Evolutionary conservation across 2,113 vertebrate species (phyloP), one percentile per base, ranked within the genome.

Genomic region (Ctenodactylus gundi): DNA sequence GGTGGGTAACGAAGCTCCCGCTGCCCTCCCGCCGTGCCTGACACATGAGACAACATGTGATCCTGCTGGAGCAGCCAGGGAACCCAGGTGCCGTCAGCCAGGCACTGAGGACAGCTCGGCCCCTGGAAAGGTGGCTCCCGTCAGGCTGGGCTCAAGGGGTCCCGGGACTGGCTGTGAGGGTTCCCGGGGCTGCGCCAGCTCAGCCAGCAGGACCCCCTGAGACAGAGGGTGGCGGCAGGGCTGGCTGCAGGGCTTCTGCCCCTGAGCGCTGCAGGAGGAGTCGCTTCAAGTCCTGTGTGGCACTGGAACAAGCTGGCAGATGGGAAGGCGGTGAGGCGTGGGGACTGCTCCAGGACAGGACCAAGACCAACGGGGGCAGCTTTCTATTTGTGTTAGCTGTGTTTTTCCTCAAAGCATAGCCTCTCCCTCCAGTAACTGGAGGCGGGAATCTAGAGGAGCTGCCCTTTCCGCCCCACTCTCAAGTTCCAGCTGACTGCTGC

Each of bases 11-110:
- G n/a, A 75, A 82, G 76, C 92, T 78, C 68, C n/a, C 8, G 27
- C 29, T 39, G 88, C 10, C 46, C 34, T 34, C 67, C 60, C 29
- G n/a, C 80, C 0, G 0, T 27, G 18, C 83, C 93, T 96, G 75
- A 96, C 95, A 82, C 78, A 95, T 84, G 94, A 97, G 67, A 58
- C 0, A 73, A 90, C 55, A 95, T 92, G 96, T 64, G 64, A 86
- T 94, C 75, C 88, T 92, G 27, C 51, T 67, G 0, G 8, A 0
- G 0, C 62, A 58, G 67, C 25, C 5, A 15, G 41, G 60, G 76
- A 81, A 53, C 41, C 36, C 73, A 76, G 73, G 41, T 36, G 17
- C 3, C 17, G 60, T 23, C 46, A 90, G 73, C 51, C 14, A 4
- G 0, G 0, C 29, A 23, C 21, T 55, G 14, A 58, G 4, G 53